Conservation (phyloP, 2,113 vertebrate species). For the Casuarius casuarius region DNA sequence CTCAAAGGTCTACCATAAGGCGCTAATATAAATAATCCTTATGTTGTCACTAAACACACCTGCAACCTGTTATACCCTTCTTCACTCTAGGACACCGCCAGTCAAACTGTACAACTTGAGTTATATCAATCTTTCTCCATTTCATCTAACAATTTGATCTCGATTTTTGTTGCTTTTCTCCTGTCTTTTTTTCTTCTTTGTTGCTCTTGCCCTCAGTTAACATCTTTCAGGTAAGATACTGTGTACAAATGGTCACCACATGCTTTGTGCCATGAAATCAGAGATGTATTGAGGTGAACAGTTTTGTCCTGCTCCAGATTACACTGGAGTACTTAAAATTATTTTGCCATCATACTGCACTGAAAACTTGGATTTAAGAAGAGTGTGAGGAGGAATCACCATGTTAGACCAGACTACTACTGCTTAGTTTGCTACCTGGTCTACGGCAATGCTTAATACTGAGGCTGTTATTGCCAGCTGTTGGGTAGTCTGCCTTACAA, state of each 20-base stretch:
- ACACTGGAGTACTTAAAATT: fast-evolving
- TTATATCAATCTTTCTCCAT: neutral
- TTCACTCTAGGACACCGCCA: neutral
- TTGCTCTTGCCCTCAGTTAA: neutral
- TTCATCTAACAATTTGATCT: neutral
- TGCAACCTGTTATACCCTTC: neutral
- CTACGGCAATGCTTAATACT: neutral
- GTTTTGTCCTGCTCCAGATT: neutral
- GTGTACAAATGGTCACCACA: neutral
- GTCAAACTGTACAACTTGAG: neutral
- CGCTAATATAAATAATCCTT: neutral
- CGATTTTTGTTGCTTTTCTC: neutral
- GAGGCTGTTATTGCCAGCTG: too few species aligned
- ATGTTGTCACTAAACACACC: neutral
- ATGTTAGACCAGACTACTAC: neutral
- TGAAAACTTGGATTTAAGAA: neutral
- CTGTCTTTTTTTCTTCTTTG: neutral
- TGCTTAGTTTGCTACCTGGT: neutral
- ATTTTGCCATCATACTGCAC: neutral
- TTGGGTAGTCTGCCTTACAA: neutral
- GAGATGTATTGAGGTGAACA: neutral
- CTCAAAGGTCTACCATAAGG: neutral
- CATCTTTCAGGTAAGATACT: fast-evolving
- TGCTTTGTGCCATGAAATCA: neutral
- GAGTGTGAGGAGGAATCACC: neutral